Base-by-base conservation (phyloP, 2,113 vertebrate species). In the Ondatra zibethicus region DNA sequence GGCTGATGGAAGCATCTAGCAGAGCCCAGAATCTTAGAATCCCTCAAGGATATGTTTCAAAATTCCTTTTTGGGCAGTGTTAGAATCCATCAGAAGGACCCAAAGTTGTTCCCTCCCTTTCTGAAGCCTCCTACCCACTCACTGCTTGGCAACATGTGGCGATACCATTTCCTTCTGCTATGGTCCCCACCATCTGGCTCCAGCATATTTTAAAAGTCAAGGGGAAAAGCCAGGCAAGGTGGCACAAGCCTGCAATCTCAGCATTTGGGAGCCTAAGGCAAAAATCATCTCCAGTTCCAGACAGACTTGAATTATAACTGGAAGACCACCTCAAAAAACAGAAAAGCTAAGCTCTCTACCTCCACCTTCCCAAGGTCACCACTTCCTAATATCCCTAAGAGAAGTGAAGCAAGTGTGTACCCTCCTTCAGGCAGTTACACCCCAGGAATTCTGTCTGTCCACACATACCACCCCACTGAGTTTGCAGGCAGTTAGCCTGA, bases 171-270 rank as follows among this genome's bases (percentile, higher is more conserved):
- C 36, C 36, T 76, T 94, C 80, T 50, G 25, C 65, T 2, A 0
- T 16, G 27, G 66, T 10, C 61, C 87, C 66, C 12, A 45, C 94
- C 47, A 19, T 66, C 91, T 65, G 86, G 72, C 52, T 72, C 36
- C 55, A 90, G 66, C 27, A 45, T 75, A 42, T 90, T 89, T 93
- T 80, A 75, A 89, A 93, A 91, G 78, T 85, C 14, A 36, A 50
- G 70, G n/a, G n/a, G 14, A 85, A 87, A 25, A 73, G 50, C 36
- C 68, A 73, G 68, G 25, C 42, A 52, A 72, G 52, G 68, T 27
- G 33, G 87, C 16, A 42, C 87, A 58, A 50, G 68, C 36, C 87
- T 73, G 9, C 8, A n/a, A 42, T 42, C 12, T 10, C 50, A 27
- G 36, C 12, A 7, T n/a, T 88, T 47, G 47, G 47, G 47, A 39